Percentiles rank a stretch among this genome's conserved stretches.
Evolutionary conservation across 2,113 vertebrate species (phyloP).

Genomic region (Nannobrachium achirus): DNA sequence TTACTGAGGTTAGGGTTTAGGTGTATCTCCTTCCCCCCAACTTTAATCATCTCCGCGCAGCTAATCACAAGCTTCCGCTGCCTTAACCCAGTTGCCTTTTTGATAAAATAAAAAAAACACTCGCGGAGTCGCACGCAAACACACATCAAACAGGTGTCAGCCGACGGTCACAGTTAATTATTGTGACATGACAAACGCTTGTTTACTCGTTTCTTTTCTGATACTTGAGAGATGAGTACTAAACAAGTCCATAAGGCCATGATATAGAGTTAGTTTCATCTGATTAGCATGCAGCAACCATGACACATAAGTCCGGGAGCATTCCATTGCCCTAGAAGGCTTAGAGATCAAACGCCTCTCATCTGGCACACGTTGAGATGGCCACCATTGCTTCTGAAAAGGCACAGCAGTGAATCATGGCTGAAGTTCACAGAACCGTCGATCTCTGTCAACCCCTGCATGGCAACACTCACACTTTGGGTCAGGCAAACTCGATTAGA

Average conservation of each 20-base stretch:
- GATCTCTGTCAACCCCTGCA: slow-evolving; percentile 25
- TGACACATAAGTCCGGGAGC: slow-evolving; percentile 12
- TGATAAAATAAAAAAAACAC: too few relatives aligned
- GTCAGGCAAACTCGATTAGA: slow-evolving; percentile 59
- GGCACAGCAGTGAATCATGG: slow-evolving; percentile 7
- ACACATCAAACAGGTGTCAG: slow-evolving; percentile 37
- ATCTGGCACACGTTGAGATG: slow-evolving; percentile 44
- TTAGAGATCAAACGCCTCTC: not conserved
- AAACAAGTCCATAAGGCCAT: too few relatives aligned
- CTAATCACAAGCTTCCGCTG: too few relatives aligned
- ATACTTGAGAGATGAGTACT: slow-evolving; percentile 41
- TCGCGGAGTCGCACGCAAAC: not conserved
- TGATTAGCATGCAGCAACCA: slow-evolving; percentile 32
- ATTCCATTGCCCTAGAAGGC: slow-evolving; percentile 5
- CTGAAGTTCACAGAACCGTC: slow-evolving; percentile 3
- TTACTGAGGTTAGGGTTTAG: too few relatives aligned
- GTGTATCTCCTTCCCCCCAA: too few relatives aligned
- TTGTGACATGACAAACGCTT: slow-evolving; percentile 32
- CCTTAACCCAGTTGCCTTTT: too few relatives aligned
- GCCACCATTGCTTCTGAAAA: not conserved
- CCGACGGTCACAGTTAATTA: slow-evolving; percentile 24
- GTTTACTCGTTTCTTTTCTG: slow-evolving; percentile 20
- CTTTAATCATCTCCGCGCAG: too few relatives aligned
- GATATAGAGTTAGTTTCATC: slow-evolving; percentile 43
- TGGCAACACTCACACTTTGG: slow-evolving; percentile 25